Conservation (phyloP, 2,113 vertebrate genomes). For the Hippocampus abdominalis region DNA sequence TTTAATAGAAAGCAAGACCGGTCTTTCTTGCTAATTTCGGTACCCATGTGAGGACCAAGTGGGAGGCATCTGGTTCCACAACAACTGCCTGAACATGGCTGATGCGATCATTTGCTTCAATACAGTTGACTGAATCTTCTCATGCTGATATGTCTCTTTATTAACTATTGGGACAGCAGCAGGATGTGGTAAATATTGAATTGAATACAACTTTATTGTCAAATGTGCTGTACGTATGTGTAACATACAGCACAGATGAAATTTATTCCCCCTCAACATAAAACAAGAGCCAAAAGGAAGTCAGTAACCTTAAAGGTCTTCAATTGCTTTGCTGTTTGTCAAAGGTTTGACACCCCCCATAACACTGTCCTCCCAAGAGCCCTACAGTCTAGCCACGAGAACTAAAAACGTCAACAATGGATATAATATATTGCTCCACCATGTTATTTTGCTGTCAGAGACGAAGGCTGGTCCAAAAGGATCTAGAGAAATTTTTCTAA, state of each 20-base stretch:
- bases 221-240: too few relatives aligned
- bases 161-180: background rate
- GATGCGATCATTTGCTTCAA: conserved; percentile 1
- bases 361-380: conserved; percentile 6
- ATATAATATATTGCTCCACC: conserved; percentile 30
- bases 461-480: background rate
- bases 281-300: conserved; percentile 1
- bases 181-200: background rate
- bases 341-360: conserved; percentile 16
- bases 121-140: background rate
- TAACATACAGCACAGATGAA: too few relatives aligned
- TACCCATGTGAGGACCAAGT: background rate
- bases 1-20: background rate
- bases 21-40: background rate
- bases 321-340: background rate
- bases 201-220: too few relatives aligned
- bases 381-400: background rate
- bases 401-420: conserved; percentile 23
- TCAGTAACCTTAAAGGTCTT: background rate
- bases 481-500: conserved; percentile 4
- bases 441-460: conserved; percentile 23
- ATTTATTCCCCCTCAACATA: too few relatives aligned
- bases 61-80: background rate
- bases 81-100: background rate
- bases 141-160: background rate